Evolutionary conservation across 2,888 invertebrate species (phyloP).

Genomic region (Cerastis rubricosa): DNA sequence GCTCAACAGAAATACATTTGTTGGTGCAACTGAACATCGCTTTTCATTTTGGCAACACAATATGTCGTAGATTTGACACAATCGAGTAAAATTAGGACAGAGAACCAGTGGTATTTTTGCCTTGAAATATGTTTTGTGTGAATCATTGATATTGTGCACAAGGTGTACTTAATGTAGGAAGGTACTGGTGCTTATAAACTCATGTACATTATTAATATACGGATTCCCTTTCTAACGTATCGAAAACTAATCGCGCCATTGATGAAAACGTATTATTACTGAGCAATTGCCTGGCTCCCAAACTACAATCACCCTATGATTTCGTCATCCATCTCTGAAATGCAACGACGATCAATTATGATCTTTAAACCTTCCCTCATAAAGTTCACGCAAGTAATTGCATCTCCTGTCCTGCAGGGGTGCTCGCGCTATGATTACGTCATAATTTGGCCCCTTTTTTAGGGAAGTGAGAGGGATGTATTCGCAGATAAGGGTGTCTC

Average conservation of each 20-base stretch:
- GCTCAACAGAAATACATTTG: constrained; percentile 24
- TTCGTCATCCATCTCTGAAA: constrained; percentile 70
- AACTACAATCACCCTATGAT: constrained; percentile 75
- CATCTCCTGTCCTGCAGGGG: constrained; percentile 73
- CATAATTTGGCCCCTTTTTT: constrained; percentile 84
- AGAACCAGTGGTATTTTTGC: not conserved
- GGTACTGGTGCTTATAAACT: not conserved
- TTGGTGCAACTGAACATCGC: constrained; percentile 10
- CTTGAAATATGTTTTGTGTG: not conserved
- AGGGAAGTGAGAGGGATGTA: constrained; percentile 66
- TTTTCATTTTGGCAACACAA: constrained; percentile 32
- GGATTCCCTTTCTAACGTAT: not conserved
- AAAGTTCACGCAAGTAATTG: constrained; percentile 65
- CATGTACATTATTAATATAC: not conserved
- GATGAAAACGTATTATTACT: constrained; percentile 52
- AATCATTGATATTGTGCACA: not conserved
- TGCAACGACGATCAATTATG: constrained; percentile 62
- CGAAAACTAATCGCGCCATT: constrained; percentile 20
- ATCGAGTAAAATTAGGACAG: constrained; percentile 26
- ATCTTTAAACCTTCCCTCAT: constrained; percentile 54
- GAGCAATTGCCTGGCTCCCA: constrained; percentile 59
- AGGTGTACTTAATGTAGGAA: not conserved
- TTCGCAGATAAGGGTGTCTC: constrained; percentile 56
- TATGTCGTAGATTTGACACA: constrained; percentile 18
- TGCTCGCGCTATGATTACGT: constrained; percentile 82